These are phyloP conservation scores for Hypena proboscidalis DNA, from an alignment of 2,888 invertebrate species.

Conservation along the genomic window DNA sequence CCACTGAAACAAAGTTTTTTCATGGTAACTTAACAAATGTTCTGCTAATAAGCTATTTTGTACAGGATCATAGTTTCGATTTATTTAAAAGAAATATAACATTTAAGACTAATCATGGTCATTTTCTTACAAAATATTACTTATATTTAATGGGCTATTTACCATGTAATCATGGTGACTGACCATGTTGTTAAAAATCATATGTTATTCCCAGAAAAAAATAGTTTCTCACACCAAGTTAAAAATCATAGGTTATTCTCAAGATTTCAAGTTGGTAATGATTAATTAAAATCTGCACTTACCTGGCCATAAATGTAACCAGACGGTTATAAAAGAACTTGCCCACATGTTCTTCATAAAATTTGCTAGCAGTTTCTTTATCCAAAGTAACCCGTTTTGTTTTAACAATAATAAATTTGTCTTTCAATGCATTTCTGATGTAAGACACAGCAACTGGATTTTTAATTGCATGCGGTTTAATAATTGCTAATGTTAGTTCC, in stretches of 20 bases:
- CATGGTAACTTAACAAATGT: too few relatives aligned
- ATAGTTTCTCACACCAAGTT: neutral
- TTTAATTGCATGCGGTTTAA: constrained; percentile 94
- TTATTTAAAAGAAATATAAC: too few relatives aligned
- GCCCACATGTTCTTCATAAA: constrained; percentile 93
- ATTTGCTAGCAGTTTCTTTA: constrained; percentile 87
- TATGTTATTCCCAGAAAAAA: too few relatives aligned
- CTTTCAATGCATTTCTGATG: constrained; percentile 88
- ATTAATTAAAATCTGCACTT: constrained; percentile 27
- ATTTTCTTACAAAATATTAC: too few relatives aligned
- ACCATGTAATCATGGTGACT: too few relatives aligned
- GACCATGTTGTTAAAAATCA: too few relatives aligned
- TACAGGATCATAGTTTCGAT: too few relatives aligned
- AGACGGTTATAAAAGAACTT: constrained; percentile 94
- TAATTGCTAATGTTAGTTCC: constrained; percentile 93
- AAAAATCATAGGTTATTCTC: neutral
- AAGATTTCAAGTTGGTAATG: neutral
- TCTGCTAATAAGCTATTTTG: too few relatives aligned
- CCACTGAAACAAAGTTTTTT: constrained; percentile 87
- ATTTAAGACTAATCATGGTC: too few relatives aligned
- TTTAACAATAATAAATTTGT: constrained; percentile 90
- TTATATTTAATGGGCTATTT: too few relatives aligned
- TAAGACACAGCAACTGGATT: constrained; percentile 89
- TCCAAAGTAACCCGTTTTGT: constrained; percentile 88
- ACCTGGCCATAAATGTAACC: constrained; percentile 93